phyloP scores from a whole-genome alignment of 2,113 vertebrate genomes.

The Megaceryle torquata region DNA sequence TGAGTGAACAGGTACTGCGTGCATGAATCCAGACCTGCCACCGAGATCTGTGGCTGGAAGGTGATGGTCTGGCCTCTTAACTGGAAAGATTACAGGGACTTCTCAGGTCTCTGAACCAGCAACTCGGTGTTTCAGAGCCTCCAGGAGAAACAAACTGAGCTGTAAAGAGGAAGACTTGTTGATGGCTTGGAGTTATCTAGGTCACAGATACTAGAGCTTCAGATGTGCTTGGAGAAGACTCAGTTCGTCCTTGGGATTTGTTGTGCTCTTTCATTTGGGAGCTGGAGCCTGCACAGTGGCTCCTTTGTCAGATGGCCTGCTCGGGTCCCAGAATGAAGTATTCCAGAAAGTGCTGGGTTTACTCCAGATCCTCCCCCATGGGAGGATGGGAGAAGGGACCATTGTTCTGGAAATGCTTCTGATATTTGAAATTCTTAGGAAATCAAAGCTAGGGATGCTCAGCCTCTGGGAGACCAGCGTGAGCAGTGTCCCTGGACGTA shows the following conservation, averaged over 20 bases:
- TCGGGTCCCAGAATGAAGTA: neutral
- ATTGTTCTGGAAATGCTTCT: neutral
- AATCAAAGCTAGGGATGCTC: neutral
- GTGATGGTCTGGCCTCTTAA: neutral
- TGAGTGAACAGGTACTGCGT: neutral
- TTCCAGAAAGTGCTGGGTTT: neutral
- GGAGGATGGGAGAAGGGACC: neutral
- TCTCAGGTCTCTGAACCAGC: neutral
- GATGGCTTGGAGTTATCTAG: neutral
- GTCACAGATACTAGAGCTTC: neutral
- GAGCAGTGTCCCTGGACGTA: neutral
- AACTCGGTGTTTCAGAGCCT: neutral
- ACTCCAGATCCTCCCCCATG: neutral
- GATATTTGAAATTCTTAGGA: neutral
- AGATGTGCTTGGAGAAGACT: neutral
- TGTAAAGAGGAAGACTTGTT: neutral
- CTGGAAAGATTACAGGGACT: neutral
- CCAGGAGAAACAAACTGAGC: neutral
- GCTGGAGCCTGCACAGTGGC: neutral
- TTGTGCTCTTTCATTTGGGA: neutral
- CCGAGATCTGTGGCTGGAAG: neutral
- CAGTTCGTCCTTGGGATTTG: fast-evolving
- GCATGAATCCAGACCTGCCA: neutral
- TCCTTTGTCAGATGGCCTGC: neutral
- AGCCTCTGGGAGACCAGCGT: neutral